Conservation (phyloP, 2,888 invertebrate species). For the Caenorhabditis sp. region DNA sequence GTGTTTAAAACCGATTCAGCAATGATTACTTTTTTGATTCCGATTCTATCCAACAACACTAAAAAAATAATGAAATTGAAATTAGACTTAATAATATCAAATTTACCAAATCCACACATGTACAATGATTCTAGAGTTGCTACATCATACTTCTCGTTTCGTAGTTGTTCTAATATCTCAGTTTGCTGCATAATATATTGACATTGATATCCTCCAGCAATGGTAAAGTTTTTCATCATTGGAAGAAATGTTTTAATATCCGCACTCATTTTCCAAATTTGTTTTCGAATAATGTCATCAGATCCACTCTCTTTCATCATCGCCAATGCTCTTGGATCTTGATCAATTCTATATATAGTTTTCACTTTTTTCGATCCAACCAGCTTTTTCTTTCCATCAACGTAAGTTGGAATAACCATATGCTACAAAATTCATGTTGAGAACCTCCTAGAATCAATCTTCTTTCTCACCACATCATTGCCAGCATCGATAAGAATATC, state of each 20-base stretch:
- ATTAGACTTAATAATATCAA: not conserved
- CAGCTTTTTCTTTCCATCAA: conserved; percentile 12
- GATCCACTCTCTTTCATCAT: not conserved
- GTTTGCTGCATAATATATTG: conserved; percentile 13
- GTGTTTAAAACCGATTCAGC: no score
- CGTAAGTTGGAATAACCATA: conserved; percentile 28
- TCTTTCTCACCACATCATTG: conserved; percentile 40
- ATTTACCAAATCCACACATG: conserved; percentile 19
- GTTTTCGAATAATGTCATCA: conserved; percentile 13
- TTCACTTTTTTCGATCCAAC: conserved; percentile 34
- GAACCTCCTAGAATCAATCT: no score
- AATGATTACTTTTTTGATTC: conserved; percentile 18
- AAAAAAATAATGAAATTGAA: not conserved
- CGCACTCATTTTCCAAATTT: conserved; percentile 19
- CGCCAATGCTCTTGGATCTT: conserved; percentile 9
- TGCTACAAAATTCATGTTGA: no score
- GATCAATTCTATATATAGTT: conserved; percentile 19
- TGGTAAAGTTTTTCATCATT: conserved; percentile 11
- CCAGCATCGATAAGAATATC: conserved; percentile 43
- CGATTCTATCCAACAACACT: conserved; percentile 30
- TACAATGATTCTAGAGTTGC: conserved; percentile 23
- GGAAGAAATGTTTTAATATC: conserved; percentile 9
- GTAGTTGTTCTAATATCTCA: conserved; percentile 12
- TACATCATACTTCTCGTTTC: conserved; percentile 27
- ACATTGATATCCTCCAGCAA: not conserved